These are phyloP conservation scores for Periophthalmodon schlosseri DNA, from an alignment of 2,113 vertebrate species.

Conservation along the genomic window DNA sequence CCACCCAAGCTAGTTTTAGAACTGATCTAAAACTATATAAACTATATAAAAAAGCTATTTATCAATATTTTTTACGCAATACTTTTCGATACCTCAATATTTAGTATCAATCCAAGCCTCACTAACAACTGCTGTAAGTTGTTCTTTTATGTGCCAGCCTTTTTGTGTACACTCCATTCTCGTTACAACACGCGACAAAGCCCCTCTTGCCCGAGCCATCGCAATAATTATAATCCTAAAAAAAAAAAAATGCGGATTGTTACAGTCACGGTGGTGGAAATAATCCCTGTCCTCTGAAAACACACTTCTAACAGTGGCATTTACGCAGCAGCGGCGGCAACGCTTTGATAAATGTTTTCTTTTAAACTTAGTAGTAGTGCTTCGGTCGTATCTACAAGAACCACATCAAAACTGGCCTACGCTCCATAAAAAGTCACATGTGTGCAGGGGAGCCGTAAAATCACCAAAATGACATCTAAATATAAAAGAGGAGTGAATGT, in stretches of 20 bases:
- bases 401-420: background rate
- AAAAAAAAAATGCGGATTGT: background rate
- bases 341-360: slow-evolving; percentile 2
- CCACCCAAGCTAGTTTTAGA: no score
- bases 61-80: no score
- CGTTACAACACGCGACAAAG: background rate
- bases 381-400: background rate
- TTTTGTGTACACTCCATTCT: background rate
- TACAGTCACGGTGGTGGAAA: background rate
- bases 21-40: no score
- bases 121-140: background rate
- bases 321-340: background rate
- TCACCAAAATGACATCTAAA: background rate
- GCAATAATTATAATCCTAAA: background rate
- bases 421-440: background rate
- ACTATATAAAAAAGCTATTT: no score
- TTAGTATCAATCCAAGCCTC: no score
- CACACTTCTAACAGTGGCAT: slow-evolving; percentile 3
- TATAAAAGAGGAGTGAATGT: background rate
- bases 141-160: background rate
- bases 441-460: slow-evolving; percentile 2
- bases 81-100: no score
- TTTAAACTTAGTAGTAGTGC: background rate
- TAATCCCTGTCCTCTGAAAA: slow-evolving; percentile 4
- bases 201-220: background rate